These are phyloP conservation scores for Epiblema foenella DNA, from an alignment of 2,888 invertebrate genomes.

Conservation along the genomic window DNA sequence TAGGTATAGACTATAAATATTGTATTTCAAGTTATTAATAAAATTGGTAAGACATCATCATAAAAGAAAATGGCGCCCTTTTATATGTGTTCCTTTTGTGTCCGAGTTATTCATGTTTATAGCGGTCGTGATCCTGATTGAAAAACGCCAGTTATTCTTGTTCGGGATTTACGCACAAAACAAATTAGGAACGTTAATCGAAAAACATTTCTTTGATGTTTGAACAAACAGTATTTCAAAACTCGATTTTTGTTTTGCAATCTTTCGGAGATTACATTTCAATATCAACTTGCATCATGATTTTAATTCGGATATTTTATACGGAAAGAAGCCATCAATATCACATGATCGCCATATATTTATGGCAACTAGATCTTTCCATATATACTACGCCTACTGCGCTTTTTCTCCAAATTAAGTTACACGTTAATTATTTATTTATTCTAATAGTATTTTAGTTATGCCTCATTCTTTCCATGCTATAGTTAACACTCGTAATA, in stretches of 20 bases:
- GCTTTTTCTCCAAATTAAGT: too few species aligned
- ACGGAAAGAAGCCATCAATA: too few species aligned
- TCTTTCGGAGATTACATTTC: neutral
- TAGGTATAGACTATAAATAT: too few species aligned
- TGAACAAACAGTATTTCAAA: neutral
- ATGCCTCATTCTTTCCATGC: neutral
- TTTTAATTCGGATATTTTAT: too few species aligned
- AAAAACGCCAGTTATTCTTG: conserved; percentile 14
- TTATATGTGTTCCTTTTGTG: conserved; percentile 17
- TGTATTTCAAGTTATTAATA: too few species aligned
- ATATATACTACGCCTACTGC: too few species aligned
- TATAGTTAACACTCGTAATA: conserved; percentile 10
- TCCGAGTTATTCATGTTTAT: conserved; percentile 12
- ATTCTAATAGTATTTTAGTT: neutral
- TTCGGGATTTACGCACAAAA: conserved; percentile 19
- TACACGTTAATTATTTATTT: too few species aligned
- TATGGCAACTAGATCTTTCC: too few species aligned
- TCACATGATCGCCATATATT: too few species aligned
- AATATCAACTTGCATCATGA: too few species aligned
- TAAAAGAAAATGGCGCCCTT: neutral
- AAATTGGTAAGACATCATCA: neutral
- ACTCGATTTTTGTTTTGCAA: neutral
- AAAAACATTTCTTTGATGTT: conserved; percentile 27
- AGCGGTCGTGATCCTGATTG: conserved; percentile 13
- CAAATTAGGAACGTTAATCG: conserved; percentile 27